Percentiles rank a stretch among this genome's conserved stretches.
Conservation (phyloP, 1,140 invertebrate species). For the Papilio glaucus region DNA sequence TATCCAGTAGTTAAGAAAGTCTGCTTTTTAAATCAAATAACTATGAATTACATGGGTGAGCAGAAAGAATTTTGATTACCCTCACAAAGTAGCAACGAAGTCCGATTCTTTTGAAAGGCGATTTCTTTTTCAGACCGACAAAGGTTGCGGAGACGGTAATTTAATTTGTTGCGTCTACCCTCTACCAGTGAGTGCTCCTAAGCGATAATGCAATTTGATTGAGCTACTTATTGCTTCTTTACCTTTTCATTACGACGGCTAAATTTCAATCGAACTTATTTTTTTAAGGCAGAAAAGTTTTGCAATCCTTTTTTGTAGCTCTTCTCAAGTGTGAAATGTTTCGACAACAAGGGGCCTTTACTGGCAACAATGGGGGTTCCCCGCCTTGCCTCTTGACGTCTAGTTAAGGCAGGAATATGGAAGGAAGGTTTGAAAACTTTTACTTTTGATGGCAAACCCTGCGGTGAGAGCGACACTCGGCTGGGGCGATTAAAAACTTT, state of each 20-base stretch:
- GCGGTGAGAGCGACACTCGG: conserved; percentile 13
- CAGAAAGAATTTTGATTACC: conserved; percentile 61
- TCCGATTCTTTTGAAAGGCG: conserved; percentile 64
- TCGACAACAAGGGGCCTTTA: conserved; percentile 55
- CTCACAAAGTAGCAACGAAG: conserved; percentile 49
- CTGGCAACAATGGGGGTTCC: conserved; percentile 62
- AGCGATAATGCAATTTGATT: conserved; percentile 78
- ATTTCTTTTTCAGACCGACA: conserved; percentile 67
- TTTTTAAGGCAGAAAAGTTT: conserved; percentile 48
- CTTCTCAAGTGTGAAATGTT: conserved; percentile 52
- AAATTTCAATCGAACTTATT: conserved; percentile 61
- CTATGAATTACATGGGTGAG: conserved; percentile 30
- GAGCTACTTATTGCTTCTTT: conserved; percentile 78
- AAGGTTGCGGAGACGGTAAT: conserved; percentile 68
- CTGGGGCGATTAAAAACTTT: conserved; percentile 21
- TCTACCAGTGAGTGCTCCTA: conserved; percentile 60
- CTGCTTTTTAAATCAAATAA: conserved; percentile 6
- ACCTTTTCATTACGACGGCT: conserved; percentile 72
- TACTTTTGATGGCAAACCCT: conserved; percentile 30
- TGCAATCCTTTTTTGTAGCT: conserved; percentile 49
- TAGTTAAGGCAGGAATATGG: conserved; percentile 49
- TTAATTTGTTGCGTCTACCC: conserved; percentile 74
- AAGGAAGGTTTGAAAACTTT: conserved; percentile 29
- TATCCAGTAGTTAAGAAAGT: not conserved
- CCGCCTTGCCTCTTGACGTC: conserved; percentile 64